Evolutionary conservation across 2,888 invertebrate genomes (phyloP).

Genomic region (Pollenia amentaria): DNA sequence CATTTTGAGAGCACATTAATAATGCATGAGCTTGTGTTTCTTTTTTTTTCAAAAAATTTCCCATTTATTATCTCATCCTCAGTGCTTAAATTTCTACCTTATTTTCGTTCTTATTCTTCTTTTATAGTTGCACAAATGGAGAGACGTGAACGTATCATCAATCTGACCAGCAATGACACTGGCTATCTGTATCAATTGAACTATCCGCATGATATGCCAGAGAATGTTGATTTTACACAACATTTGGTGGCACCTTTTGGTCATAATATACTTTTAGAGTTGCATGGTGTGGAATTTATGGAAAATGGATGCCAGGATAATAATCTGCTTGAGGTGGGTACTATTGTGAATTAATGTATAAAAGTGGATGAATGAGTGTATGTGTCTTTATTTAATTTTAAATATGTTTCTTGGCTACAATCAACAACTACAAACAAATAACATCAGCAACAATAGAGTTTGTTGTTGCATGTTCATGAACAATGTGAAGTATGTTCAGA

Average conservation of each 20-base stretch:
- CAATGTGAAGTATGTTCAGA: constrained; percentile 2
- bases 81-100: neutral
- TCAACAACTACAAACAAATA: neutral
- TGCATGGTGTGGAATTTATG: constrained; percentile 85
- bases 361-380: neutral
- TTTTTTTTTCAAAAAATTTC: constrained; percentile 12
- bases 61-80: neutral
- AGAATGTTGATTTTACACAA: constrained; percentile 86
- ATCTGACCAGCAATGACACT: constrained; percentile 84
- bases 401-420: constrained; percentile 4
- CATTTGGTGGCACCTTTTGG: constrained; percentile 87
- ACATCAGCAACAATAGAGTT: neutral
- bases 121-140: constrained; percentile 80
- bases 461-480: neutral
- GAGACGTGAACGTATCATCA: constrained; percentile 85
- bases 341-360: constrained; percentile 15
- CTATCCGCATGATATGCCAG: constrained; percentile 86
- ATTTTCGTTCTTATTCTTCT: neutral
- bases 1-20: constrained; percentile 38
- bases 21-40: constrained; percentile 32
- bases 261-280: constrained; percentile 85
- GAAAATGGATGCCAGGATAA: constrained; percentile 85
- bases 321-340: constrained; percentile 86
- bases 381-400: neutral
- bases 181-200: constrained; percentile 86